Percentiles rank a stretch among this genome's conserved stretches.
These are phyloP conservation scores for Parnassius orleans DNA, from an alignment of 2,888 invertebrate genomes.

Conservation along the genomic window DNA sequence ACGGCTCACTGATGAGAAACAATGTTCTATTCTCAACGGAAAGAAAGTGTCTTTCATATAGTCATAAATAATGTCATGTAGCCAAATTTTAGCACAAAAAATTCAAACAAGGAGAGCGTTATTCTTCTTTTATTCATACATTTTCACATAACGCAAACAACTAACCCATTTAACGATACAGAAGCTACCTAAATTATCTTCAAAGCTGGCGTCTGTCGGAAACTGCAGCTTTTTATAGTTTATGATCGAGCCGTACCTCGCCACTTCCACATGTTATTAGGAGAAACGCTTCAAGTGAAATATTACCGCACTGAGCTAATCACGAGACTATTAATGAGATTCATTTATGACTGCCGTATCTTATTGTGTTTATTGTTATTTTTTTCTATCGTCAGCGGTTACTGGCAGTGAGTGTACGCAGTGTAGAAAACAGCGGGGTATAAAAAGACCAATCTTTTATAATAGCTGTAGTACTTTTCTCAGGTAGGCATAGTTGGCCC, in stretches of 20 bases:
- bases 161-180: slow-evolving; percentile 41
- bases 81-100: slow-evolving; percentile 9
- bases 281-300: slow-evolving; percentile 47
- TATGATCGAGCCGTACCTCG: slow-evolving; percentile 42
- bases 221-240: slow-evolving; percentile 54
- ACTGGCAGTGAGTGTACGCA: slow-evolving; percentile 4
- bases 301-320: slow-evolving; percentile 48
- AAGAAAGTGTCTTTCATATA: slow-evolving; percentile 9
- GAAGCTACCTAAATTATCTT: slow-evolving; percentile 41
- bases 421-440: slow-evolving; percentile 6
- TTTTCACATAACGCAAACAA: slow-evolving; percentile 29
- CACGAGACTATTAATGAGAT: slow-evolving; percentile 45
- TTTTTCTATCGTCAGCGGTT: slow-evolving; percentile 24
- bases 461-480: neutral
- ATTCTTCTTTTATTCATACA: neutral
- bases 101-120: slow-evolving; percentile 4
- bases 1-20: slow-evolving; percentile 5
- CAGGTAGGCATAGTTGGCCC: neutral
- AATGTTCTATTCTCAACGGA: slow-evolving; percentile 7
- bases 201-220: slow-evolving; percentile 51
- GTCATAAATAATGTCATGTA: neutral
- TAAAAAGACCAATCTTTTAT: neutral
- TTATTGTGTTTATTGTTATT: slow-evolving; percentile 37
- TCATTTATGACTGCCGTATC: slow-evolving; percentile 43
- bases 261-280: slow-evolving; percentile 45